phyloP scores from a whole-genome alignment of 2,797 vertebrate species.

The Platalea minor region DNA sequence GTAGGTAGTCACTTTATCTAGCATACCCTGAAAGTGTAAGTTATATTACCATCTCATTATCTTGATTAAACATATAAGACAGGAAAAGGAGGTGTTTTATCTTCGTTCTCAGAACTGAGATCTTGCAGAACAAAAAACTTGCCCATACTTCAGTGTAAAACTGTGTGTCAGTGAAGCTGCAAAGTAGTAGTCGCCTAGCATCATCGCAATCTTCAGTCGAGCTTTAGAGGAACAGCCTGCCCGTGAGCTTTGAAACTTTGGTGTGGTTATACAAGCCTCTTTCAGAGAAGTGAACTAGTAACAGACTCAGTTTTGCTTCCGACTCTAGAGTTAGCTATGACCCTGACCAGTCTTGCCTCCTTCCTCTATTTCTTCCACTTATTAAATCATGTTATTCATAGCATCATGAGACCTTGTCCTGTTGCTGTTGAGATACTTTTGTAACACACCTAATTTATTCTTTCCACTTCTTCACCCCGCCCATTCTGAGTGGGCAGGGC shows the following conservation, averaged over 20 bases:
- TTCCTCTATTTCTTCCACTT: neutral
- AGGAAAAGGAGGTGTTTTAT: neutral
- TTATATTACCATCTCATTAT: neutral
- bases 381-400: neutral
- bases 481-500: neutral
- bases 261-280: neutral
- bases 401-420: neutral
- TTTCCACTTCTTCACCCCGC: neutral
- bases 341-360: neutral
- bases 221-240: neutral
- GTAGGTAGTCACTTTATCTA: neutral
- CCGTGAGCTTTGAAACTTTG: neutral
- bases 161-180: neutral
- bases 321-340: neutral
- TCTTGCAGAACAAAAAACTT: neutral
- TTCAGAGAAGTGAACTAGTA: neutral
- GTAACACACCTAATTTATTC: neutral
- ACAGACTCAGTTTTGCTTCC: neutral
- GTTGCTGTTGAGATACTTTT: neutral
- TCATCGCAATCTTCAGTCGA: accelerated
- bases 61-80: neutral
- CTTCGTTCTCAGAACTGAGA: neutral
- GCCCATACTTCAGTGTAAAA: neutral
- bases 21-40: neutral
- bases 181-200: neutral